phyloP scores from a whole-genome alignment of 2,797 vertebrate species.

The Ceryle rudis region DNA sequence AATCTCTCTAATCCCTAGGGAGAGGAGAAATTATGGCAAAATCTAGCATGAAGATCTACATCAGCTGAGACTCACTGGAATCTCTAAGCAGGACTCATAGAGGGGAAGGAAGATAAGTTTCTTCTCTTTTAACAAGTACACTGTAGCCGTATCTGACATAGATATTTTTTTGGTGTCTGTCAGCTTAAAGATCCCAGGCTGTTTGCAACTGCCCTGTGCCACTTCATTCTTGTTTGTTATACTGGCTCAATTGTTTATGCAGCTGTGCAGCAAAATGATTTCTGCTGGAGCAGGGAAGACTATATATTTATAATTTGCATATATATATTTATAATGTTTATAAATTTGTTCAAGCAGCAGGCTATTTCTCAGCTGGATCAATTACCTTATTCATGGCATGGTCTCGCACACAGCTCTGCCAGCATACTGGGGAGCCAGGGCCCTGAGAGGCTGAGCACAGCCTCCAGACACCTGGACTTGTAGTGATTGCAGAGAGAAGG shows the following conservation, averaged over 20 bases:
- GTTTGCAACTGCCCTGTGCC: not conserved
- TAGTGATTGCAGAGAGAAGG: not conserved
- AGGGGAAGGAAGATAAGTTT: not conserved
- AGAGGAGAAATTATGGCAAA: not conserved
- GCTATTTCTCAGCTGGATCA: not conserved
- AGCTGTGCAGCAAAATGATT: conserved; percentile 14
- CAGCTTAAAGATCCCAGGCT: not conserved
- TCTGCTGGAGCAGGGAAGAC: not conserved
- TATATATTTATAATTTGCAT: not conserved
- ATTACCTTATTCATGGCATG: not conserved
- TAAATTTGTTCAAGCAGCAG: not conserved
- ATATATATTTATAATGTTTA: not conserved
- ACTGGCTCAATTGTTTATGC: not conserved
- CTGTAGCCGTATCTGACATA: not conserved
- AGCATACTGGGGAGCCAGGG: not conserved
- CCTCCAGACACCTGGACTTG: not conserved
- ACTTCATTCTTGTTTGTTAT: not conserved
- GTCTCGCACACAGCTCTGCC: not conserved
- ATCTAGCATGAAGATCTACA: not conserved
- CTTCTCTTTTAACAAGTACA: not conserved
- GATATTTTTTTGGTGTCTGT: not conserved
- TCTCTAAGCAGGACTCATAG: not conserved
- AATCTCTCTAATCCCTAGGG: not conserved
- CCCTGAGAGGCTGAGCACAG: not conserved
- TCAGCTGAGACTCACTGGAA: not conserved